Percentiles rank a stretch among this genome's conserved stretches.
These are phyloP conservation scores for Drosophila arawakana DNA, from an alignment of 1,140 invertebrate genomes.

Conservation along the genomic window DNA sequence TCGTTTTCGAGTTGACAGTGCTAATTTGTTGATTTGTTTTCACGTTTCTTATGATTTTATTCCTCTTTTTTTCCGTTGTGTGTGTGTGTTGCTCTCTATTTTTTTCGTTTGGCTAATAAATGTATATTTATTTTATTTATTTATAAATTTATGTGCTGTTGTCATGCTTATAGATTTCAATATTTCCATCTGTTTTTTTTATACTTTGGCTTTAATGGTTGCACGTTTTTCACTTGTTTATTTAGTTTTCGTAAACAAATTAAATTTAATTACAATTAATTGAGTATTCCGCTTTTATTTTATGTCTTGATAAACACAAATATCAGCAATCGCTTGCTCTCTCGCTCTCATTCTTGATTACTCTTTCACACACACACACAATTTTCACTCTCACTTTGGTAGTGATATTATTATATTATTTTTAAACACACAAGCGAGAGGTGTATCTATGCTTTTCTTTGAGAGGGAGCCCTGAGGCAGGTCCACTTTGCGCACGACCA, in stretches of 20 bases:
- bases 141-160: slow-evolving; percentile 69
- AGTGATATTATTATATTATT: slow-evolving; percentile 48
- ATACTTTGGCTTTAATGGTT: slow-evolving; percentile 6
- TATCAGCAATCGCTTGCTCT: slow-evolving; percentile 27
- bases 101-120: slow-evolving; percentile 31
- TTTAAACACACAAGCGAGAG: slow-evolving; percentile 32
- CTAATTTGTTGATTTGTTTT: slow-evolving; percentile 70
- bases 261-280: slow-evolving; percentile 18
- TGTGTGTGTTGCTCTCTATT: slow-evolving; percentile 26
- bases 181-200: slow-evolving; percentile 18
- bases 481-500: slow-evolving; percentile 50
- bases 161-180: neutral
- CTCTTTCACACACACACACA: slow-evolving; percentile 3
- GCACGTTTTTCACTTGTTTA: slow-evolving; percentile 25
- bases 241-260: slow-evolving; percentile 27
- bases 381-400: slow-evolving; percentile 27
- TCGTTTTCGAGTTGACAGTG: slow-evolving; percentile 32
- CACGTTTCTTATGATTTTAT: slow-evolving; percentile 37
- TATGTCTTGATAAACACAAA: slow-evolving; percentile 36
- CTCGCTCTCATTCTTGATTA: neutral
- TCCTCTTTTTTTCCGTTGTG: slow-evolving; percentile 13
- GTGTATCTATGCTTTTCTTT: slow-evolving; percentile 1
- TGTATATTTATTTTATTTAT: slow-evolving; percentile 76
- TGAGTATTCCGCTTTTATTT: slow-evolving; percentile 20
- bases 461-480: slow-evolving; percentile 22